These are phyloP conservation scores for Cerceris rybyensis DNA, from an alignment of 2,888 invertebrate genomes.

Conservation along the genomic window DNA sequence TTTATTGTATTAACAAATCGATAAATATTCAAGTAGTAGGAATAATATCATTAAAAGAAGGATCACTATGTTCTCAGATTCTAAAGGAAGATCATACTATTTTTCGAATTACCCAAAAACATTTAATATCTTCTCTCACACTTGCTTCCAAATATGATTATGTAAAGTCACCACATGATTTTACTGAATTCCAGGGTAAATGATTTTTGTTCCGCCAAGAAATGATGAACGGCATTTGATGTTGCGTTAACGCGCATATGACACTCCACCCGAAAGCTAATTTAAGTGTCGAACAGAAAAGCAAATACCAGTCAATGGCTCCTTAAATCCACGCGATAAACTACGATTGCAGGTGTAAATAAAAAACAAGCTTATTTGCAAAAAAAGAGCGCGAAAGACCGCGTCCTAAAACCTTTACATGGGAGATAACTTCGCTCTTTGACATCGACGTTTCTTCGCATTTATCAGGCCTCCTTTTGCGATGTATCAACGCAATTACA, in stretches of 20 bases:
- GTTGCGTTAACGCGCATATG: neutral
- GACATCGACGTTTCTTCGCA: neutral
- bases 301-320: slow-evolving; percentile 5
- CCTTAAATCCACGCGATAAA: slow-evolving; percentile 1
- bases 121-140: too few relatives aligned
- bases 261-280: neutral
- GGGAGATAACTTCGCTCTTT: neutral
- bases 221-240: too few relatives aligned
- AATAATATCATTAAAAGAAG: too few relatives aligned
- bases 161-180: too few relatives aligned
- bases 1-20: too few relatives aligned
- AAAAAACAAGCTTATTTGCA: neutral
- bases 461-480: neutral
- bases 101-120: too few relatives aligned
- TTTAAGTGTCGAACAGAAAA: neutral
- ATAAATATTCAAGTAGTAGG: too few relatives aligned
- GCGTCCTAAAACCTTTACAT: neutral
- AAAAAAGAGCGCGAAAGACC: neutral
- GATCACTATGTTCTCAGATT: too few relatives aligned
- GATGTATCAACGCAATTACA: neutral
- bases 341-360: neutral
- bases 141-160: too few relatives aligned
- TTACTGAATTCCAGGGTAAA: too few relatives aligned
- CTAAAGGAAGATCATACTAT: too few relatives aligned
- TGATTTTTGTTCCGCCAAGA: too few relatives aligned